A percentile compares a stretch with the other conserved stretches of the same genome.
phyloP scores from a whole-genome alignment of 2,888 invertebrate species.

The Acanthoscelides obtectus region DNA sequence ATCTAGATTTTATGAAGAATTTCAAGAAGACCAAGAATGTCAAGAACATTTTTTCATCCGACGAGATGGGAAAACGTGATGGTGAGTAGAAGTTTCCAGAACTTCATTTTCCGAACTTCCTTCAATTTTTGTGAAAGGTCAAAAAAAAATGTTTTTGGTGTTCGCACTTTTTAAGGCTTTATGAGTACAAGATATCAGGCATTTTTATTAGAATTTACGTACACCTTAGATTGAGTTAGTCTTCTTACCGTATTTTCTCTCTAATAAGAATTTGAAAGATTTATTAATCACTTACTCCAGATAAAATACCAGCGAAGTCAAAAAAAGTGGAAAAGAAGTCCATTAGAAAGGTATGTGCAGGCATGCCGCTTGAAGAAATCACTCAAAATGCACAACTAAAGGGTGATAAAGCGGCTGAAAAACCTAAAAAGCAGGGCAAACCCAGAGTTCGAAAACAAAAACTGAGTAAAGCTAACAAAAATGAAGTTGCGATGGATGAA shows the following conservation, averaged over 20 bases:
- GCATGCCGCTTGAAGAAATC: background rate
- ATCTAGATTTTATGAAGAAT: slow-evolving; percentile 16
- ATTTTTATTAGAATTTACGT: no score
- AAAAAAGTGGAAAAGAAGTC: background rate
- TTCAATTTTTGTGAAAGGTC: no score
- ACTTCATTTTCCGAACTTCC: no score
- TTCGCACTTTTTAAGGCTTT: no score
- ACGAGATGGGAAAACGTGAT: no score
- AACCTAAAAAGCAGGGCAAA: background rate
- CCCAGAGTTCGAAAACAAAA: background rate
- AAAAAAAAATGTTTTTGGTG: no score
- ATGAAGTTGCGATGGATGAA: background rate
- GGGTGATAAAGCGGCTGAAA: background rate
- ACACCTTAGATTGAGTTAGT: no score
- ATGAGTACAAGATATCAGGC: no score
- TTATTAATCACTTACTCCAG: background rate
- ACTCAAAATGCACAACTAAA: background rate
- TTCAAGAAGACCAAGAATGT: slow-evolving; percentile 1
- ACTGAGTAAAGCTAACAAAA: background rate
- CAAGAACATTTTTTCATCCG: background rate
- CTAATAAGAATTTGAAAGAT: background rate
- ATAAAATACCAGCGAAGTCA: background rate
- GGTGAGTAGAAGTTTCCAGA: no score
- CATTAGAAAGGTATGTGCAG: background rate
- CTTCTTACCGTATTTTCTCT: background rate